Evolutionary conservation across 2,888 invertebrate species (phyloP).

Genomic region (Sericinus montela): DNA sequence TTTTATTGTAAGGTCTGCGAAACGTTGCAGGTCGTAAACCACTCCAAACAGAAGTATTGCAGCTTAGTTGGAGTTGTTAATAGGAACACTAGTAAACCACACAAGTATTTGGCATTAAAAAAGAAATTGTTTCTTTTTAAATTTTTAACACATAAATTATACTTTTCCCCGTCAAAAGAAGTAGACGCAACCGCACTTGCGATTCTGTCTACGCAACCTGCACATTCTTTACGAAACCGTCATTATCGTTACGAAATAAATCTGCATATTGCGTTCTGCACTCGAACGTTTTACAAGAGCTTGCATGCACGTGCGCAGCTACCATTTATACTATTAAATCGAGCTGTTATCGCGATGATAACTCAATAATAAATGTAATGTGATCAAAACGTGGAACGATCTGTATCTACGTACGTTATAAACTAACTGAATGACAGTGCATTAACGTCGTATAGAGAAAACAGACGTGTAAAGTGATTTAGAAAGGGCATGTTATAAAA

Average conservation of each 20-base stretch:
- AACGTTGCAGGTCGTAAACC: no score
- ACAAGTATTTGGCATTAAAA: no score
- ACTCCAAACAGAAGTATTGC: no score
- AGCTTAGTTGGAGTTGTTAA: no score
- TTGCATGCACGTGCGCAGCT: not conserved
- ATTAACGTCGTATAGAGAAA: not conserved
- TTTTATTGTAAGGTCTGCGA: no score
- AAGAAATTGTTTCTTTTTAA: no score
- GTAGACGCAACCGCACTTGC: no score
- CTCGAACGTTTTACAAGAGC: not conserved
- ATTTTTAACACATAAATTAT: no score
- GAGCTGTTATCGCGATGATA: not conserved
- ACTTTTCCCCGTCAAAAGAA: no score
- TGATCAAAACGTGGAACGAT: not conserved
- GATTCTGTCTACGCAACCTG: no score
- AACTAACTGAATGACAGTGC: not conserved
- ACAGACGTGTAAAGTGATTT: not conserved
- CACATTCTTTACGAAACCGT: no score
- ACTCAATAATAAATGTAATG: constrained; percentile 3
- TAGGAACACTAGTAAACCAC: no score
- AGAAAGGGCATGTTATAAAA: not conserved
- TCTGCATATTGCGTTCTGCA: not conserved
- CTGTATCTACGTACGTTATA: not conserved
- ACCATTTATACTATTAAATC: not conserved
- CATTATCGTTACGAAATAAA: not conserved